Conservation (phyloP, 2,113 vertebrate genomes). For the Engystomops pustulosus region DNA sequence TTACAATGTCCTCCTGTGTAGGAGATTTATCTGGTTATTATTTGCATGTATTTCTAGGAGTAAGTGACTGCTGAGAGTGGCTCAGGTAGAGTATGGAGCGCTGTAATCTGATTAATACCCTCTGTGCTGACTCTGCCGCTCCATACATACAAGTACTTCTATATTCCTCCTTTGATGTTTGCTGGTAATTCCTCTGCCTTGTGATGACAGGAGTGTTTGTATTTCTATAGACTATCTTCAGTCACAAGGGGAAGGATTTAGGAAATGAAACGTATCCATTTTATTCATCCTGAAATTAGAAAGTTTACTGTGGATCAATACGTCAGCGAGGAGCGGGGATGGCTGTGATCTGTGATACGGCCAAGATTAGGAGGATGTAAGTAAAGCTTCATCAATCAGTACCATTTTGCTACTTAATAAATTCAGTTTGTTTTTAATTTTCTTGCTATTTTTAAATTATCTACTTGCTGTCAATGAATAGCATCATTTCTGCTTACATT, state of each 20-base stretch:
- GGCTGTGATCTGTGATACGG: neutral
- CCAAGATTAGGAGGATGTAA: neutral
- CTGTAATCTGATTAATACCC: conserved; percentile 19
- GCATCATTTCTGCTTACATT: too few relatives aligned
- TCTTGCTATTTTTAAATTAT: neutral
- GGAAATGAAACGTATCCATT: conserved; percentile 1
- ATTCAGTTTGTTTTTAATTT: neutral
- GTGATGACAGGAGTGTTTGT: neutral
- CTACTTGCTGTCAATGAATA: too few relatives aligned
- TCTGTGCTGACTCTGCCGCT: conserved; percentile 18
- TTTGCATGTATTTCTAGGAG: neutral
- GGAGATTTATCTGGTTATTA: neutral
- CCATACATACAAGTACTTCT: neutral
- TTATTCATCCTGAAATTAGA: conserved; percentile 7
- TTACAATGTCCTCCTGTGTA: too few relatives aligned
- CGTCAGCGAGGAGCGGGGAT: neutral
- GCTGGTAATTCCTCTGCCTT: neutral
- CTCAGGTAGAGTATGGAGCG: neutral
- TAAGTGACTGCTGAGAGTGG: neutral
- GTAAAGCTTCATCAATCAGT: neutral
- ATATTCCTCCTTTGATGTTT: neutral
- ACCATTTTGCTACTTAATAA: neutral
- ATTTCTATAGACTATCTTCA: neutral
- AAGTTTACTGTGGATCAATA: neutral
- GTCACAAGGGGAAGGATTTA: neutral